Conservation (phyloP, 2,113 vertebrate genomes). For the Colistium nudipinnis region DNA sequence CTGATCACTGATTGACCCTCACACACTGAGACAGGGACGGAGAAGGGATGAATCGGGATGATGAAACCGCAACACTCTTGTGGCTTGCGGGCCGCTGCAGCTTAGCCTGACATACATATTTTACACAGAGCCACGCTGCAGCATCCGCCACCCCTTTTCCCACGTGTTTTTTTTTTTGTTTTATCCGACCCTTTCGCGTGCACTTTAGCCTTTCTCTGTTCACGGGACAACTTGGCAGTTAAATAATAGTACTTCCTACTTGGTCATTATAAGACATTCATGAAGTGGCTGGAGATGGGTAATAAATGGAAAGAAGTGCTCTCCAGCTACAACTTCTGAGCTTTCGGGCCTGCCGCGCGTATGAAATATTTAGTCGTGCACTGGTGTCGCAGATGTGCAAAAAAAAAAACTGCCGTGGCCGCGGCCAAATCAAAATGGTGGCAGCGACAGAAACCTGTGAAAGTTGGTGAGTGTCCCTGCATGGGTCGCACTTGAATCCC, state of each 20-base stretch:
- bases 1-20: conserved; percentile 50
- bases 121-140: conserved; percentile 15
- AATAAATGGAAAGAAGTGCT: conserved; percentile 57
- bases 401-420: conserved; percentile 26
- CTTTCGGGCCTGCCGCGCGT: conserved; percentile 12
- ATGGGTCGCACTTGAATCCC: conserved; percentile 46
- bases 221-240: conserved; percentile 8
- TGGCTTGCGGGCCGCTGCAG: conserved; percentile 24
- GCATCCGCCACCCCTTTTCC: conserved; percentile 21
- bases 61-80: conserved; percentile 11
- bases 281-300: conserved; percentile 28
- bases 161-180: neutral
- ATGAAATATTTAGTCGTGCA: conserved; percentile 70
- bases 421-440: conserved; percentile 73
- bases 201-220: conserved; percentile 33
- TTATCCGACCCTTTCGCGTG: conserved; percentile 18
- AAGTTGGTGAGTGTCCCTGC: conserved; percentile 65
- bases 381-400: conserved; percentile 52
- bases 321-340: conserved; percentile 31
- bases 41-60: conserved; percentile 6
- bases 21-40: conserved; percentile 4
- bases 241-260: conserved; percentile 32
- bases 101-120: conserved; percentile 38
- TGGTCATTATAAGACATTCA: conserved; percentile 54
- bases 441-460: conserved; percentile 67